These are phyloP conservation scores for Acanthisitta chloris DNA, from an alignment of 2,113 vertebrate genomes.

Conservation along the genomic window DNA sequence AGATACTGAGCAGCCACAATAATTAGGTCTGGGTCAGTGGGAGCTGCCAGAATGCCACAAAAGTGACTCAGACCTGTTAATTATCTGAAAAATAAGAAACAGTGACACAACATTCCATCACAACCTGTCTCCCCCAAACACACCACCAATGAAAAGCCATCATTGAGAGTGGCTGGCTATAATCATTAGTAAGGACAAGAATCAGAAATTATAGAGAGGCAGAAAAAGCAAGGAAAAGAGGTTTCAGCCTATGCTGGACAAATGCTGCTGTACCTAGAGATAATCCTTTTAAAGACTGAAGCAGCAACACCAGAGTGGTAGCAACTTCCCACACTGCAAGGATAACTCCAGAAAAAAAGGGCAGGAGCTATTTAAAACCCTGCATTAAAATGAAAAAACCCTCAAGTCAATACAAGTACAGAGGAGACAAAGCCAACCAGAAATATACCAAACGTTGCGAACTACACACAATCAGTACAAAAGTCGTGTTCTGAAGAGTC, in stretches of 20 bases:
- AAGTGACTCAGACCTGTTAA: not conserved
- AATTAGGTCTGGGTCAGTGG: constrained; percentile 17
- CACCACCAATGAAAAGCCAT: not conserved
- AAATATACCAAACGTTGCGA: not conserved
- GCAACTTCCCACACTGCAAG: not conserved
- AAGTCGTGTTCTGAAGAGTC: not conserved
- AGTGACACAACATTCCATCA: not conserved
- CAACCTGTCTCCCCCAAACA: not conserved
- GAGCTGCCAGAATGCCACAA: not conserved
- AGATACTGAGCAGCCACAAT: not conserved
- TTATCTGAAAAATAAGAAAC: not conserved
- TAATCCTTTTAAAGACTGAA: not conserved
- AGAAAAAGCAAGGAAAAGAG: not conserved
- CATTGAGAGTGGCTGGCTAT: not conserved
- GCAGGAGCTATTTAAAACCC: not conserved
- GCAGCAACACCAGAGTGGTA: not conserved
- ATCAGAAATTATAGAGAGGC: not conserved
- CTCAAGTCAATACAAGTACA: not conserved
- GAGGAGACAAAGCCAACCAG: not conserved
- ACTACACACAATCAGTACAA: fast-evolving
- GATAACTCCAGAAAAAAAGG: not conserved
- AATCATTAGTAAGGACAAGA: not conserved
- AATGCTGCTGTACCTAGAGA: not conserved
- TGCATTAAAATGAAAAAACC: not conserved
- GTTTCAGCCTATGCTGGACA: not conserved